Evolutionary conservation across 2,797 vertebrate genomes (phyloP), one percentile per base, ranked within the genome.

Genomic region (Lophura swinhoii): DNA sequence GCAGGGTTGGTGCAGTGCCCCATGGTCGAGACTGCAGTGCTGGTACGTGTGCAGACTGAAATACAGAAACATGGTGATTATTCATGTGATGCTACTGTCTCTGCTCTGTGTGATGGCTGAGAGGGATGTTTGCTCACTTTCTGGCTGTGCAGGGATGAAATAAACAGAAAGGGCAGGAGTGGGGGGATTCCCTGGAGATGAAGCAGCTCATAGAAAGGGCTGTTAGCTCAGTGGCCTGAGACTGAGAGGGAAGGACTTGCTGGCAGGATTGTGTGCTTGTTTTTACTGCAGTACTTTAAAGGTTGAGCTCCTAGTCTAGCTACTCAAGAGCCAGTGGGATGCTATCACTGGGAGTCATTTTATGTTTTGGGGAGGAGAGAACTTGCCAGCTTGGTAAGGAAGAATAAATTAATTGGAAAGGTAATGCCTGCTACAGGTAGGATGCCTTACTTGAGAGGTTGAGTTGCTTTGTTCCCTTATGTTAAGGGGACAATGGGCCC

Each of bases 11-110:
- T 0, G 1, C 2, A 0, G 49, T 51, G 70, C 64, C 0, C 64
- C 0, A 0, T 31, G 21, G 66, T n/a, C 29, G 46, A 53, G 33
- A 10, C 53, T 29, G 2, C 51, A 23, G 33, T 66, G 44, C 44
- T 1, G 1, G 16, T 33, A n/a, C 4, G 9, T 26, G 43, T 1
- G 1, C 37, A 46, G 70, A 15, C 0, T 7, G 43, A 17, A 17
- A 14, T 53, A 20, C 7, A 48, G 68, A 56, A 58, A 70, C 12
- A 7, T 10, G 4, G 35, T 17, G 1, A 6, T 43, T 63, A 29
- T 39, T 74, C n/a, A 49, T 69, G 37, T 63, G 44, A 9, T 70
- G 43, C 49, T 75, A 46, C 63, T 70, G 17, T n/a, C 43, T 80
- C 35, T 74, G 63, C 56, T 85, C 2, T 24, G 63, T 44, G 48